Percentiles rank a stretch among this genome's conserved stretches.
phyloP scores from a whole-genome alignment of 2,797 vertebrate genomes.

The Epinephelus coioides region DNA sequence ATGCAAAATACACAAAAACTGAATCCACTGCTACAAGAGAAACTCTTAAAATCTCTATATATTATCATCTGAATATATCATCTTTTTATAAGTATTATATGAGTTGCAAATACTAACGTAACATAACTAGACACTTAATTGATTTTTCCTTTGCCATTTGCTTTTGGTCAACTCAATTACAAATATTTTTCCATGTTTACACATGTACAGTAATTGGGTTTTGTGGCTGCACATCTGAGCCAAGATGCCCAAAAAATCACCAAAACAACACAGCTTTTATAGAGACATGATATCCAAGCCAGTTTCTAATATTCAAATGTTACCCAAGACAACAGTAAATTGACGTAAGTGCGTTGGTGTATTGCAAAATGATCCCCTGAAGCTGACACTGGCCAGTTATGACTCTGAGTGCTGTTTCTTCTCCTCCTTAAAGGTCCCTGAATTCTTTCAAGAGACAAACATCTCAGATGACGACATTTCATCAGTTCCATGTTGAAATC shows the following conservation, averaged over 20 bases:
- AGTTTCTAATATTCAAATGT: too few species aligned
- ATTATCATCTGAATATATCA: background rate
- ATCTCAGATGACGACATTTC: background rate
- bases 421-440: too few species aligned
- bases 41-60: too few species aligned
- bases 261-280: background rate
- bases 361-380: background rate
- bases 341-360: background rate
- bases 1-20: background rate
- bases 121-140: background rate
- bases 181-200: background rate
- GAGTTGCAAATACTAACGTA: constrained; percentile 1
- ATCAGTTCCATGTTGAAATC: background rate
- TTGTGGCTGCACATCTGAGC: background rate
- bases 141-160: constrained; percentile 3
- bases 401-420: background rate
- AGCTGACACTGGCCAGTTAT: background rate
- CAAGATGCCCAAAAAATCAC: background rate
- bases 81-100: background rate
- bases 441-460: background rate
- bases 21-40: background rate
- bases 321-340: too few species aligned
- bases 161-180: background rate
- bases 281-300: too few species aligned
- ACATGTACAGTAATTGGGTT: background rate